Conservation (phyloP, 2,797 vertebrate genomes). For the Natrix natrix region DNA sequence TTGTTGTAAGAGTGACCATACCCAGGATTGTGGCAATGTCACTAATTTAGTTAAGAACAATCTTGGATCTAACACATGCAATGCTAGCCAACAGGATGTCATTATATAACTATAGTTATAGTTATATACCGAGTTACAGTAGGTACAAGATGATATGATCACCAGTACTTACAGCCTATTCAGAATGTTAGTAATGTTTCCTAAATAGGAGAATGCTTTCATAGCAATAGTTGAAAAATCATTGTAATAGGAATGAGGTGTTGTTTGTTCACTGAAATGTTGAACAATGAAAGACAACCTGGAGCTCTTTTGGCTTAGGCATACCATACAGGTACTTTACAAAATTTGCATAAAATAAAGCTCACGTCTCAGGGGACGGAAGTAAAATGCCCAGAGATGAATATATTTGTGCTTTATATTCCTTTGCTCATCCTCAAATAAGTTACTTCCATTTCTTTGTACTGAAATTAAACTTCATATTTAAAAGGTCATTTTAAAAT, state of each 20-base stretch:
- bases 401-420: background rate
- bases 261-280: background rate
- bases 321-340: background rate
- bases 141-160: background rate
- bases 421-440: background rate
- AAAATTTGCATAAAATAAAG: background rate
- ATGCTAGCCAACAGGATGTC: background rate
- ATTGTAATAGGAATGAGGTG: background rate
- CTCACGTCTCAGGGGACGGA: background rate
- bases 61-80: background rate
- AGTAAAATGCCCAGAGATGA: background rate
- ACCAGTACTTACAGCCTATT: background rate
- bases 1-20: background rate
- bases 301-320: background rate
- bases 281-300: background rate
- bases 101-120: background rate
- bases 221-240: background rate
- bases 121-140: background rate
- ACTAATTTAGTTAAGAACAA: slow-evolving; percentile 64
- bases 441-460: slow-evolving; percentile 40
- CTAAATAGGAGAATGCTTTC: background rate
- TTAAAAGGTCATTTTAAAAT: slow-evolving; percentile 58
- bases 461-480: slow-evolving; percentile 55
- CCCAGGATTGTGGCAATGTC: background rate
- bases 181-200: background rate